Evolutionary conservation across 2,888 invertebrate species (phyloP), one percentile per base, ranked within the genome.

Genomic region (Andrena flavipes): DNA sequence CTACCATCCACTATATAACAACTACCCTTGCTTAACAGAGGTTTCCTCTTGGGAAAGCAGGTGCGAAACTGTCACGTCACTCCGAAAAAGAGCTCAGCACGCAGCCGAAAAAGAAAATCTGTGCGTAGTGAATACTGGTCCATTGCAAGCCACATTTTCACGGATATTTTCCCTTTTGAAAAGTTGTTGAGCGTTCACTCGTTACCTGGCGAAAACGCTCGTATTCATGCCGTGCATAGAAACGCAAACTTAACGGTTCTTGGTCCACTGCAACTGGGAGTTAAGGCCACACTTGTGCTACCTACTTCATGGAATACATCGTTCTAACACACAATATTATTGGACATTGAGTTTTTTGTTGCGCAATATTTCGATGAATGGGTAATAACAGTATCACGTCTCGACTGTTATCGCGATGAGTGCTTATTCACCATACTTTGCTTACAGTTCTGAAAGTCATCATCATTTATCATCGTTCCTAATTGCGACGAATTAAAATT

Each of bases 1-100:
- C 42, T 42, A 30, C 13, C 30, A 51, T 67, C 67, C 49, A 51
- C 30, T 48, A 35, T 10, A 51, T 54, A 67, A 67, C 51, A 3
- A 48, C 20, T 23, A 20, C 7, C 7, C 6, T 7, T 10, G 54
- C 8, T 20, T 54, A 20, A 54, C 20, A 54, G 23, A 54, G 23
- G 23, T 23, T n/a, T 54, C 3, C n/a, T 54, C 20, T 54, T 20
- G 7, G 20, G 23, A 54, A 54, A 20, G 54, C 42, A 42, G 16
- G 5, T 42, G 42, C 42, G 42, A 16, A 42, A 4, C 16, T 42
- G 42, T 42, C 13, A 16, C 13, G 42, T 42, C 42, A 42, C 42
- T 16, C 13, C 16, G 42, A 16, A 42, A 42, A 42, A 42, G 16
- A 42, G 42, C 16, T 13, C 42, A 16, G 42, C 42, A 42, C 13